Evolutionary conservation across 2,113 vertebrate genomes (phyloP).

Genomic region (Epinephelus moara): DNA sequence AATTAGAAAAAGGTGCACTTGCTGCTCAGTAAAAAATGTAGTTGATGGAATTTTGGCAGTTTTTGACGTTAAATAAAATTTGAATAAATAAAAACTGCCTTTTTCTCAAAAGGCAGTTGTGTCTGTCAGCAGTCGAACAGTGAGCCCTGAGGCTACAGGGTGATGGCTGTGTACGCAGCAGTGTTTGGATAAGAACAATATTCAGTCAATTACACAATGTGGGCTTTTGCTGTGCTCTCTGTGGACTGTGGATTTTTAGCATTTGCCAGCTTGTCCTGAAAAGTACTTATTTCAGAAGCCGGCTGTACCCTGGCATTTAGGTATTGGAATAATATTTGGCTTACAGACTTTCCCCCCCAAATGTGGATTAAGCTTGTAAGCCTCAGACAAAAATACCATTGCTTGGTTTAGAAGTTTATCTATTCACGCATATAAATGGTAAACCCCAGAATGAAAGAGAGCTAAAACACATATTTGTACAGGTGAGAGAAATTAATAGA

Average conservation of each 20-base stretch:
- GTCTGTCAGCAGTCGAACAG: constrained; percentile 33
- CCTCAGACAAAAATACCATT: constrained; percentile 11
- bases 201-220: constrained; percentile 42
- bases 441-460: neutral
- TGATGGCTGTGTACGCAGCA: constrained; percentile 19
- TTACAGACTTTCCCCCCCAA: constrained; percentile 6
- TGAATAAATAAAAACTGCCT: constrained; percentile 18
- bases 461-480: constrained; percentile 11
- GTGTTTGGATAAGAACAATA: constrained; percentile 55
- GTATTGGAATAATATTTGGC: constrained; percentile 44
- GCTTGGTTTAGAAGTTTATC: constrained; percentile 44
- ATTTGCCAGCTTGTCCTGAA: constrained; percentile 33
- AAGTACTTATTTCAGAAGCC: constrained; percentile 36
- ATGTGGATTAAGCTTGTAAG: constrained; percentile 51
- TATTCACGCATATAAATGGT: constrained; percentile 15
- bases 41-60: constrained; percentile 22
- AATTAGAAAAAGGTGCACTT: constrained; percentile 13
- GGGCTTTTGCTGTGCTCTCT: constrained; percentile 25
- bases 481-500: constrained; percentile 22
- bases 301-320: constrained; percentile 35
- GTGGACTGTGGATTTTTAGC: constrained; percentile 39
- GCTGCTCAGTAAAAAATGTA: neutral
- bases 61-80: constrained; percentile 34
- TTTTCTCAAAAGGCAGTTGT: constrained; percentile 18
- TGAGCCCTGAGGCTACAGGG: constrained; percentile 39